Evolutionary conservation across 2,888 invertebrate species (phyloP).

Genomic region (Himalopsyche anomala): DNA sequence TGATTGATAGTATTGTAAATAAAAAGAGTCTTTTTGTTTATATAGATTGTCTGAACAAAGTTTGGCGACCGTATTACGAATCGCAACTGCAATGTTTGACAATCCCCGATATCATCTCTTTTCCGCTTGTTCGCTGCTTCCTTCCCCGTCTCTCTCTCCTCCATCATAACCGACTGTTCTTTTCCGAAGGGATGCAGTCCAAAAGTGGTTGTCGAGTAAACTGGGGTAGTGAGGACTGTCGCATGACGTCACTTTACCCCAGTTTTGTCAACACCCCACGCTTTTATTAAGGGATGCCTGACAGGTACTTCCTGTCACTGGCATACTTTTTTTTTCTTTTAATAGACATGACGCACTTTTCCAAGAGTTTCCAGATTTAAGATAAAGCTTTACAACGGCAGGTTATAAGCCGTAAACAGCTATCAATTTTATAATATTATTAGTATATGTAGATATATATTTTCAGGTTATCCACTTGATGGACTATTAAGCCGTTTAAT

Average conservation of each 20-base stretch:
- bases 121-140: not conserved
- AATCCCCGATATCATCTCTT: not conserved
- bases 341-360: not conserved
- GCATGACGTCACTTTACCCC: conserved; percentile 34
- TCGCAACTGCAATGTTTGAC: not conserved
- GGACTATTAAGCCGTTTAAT: too few relatives aligned
- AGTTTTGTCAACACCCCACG: conserved; percentile 11
- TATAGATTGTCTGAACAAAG: too few relatives aligned
- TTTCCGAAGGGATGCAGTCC: conserved; percentile 10
- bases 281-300: not conserved
- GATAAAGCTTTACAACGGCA: too few relatives aligned
- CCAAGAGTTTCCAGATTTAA: not conserved
- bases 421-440: too few relatives aligned
- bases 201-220: conserved; percentile 6
- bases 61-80: too few relatives aligned
- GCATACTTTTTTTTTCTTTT: not conserved
- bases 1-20: too few relatives aligned
- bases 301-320: conserved; percentile 5
- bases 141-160: not conserved
- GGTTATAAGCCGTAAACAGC: too few relatives aligned
- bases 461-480: too few relatives aligned
- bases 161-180: conserved; percentile 12
- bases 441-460: too few relatives aligned
- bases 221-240: not conserved
- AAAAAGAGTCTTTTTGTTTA: too few relatives aligned